Percentiles rank a stretch among this genome's conserved stretches.
Conservation (phyloP, 2,113 vertebrate species). For the Neogale vison region DNA sequence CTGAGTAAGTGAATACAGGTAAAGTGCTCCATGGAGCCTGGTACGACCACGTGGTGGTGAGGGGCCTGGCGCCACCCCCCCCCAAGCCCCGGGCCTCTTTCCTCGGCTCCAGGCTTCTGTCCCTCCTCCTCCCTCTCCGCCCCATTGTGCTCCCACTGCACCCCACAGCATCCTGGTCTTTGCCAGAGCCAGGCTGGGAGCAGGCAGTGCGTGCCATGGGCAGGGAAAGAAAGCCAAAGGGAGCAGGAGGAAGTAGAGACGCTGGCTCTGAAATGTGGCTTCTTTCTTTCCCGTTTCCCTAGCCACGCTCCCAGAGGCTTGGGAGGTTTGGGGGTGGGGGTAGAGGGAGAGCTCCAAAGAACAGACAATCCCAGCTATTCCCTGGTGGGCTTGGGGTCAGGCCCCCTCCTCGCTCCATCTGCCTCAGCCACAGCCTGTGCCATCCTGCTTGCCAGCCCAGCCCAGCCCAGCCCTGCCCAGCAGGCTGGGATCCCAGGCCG, state of each 20-base stretch:
- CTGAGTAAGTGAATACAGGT: too few relatives aligned
- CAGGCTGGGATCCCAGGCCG: conserved; percentile 49
- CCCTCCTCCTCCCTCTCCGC: neutral
- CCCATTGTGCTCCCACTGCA: neutral
- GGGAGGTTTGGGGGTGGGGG: conserved; percentile 37
- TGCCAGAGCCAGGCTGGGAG: conserved; percentile 46
- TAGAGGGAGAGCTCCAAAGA: conserved; percentile 53
- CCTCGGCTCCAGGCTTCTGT: neutral
- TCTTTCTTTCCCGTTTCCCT: neutral
- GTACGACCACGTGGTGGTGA: neutral
- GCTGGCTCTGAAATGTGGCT: conserved; percentile 24
- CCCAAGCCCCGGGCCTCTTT: neutral
- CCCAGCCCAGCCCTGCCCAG: conserved; percentile 40
- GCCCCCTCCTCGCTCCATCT: conserved; percentile 78
- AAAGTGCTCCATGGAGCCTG: neutral
- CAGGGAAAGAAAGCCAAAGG: conserved; percentile 46
- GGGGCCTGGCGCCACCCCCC: neutral
- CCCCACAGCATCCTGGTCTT: neutral
- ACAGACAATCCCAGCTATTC: conserved; percentile 70
- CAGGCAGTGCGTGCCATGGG: conserved; percentile 12
- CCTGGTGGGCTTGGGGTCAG: conserved; percentile 73
- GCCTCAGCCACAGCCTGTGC: conserved; percentile 66
- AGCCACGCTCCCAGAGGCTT: conserved; percentile 57
- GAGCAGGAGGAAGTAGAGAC: conserved; percentile 42
- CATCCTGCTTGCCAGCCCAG: conserved; percentile 62